Conservation (phyloP, 2,888 invertebrate genomes). For the Caenorhabditis sp. region DNA sequence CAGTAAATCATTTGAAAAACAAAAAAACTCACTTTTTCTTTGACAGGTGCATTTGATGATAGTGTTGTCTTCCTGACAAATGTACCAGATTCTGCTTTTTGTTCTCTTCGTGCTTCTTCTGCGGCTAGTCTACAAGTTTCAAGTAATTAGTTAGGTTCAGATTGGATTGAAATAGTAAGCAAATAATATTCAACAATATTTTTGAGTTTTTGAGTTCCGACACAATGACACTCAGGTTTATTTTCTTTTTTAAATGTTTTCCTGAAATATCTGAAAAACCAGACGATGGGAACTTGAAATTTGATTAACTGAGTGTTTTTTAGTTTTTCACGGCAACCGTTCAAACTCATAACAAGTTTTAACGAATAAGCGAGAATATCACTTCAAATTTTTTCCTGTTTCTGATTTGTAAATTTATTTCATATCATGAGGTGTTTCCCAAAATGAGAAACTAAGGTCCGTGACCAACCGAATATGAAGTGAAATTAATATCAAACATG, state of each 20-base stretch:
- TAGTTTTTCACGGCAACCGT: background rate
- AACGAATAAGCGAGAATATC: too few species aligned
- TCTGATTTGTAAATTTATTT: background rate
- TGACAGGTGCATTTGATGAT: constrained; percentile 74
- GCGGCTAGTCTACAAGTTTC: constrained; percentile 79
- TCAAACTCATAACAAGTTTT: too few species aligned
- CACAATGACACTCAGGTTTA: constrained; percentile 18
- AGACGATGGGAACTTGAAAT: constrained; percentile 28
- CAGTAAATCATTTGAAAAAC: constrained; percentile 39
- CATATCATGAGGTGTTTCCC: background rate
- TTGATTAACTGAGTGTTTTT: too few species aligned
- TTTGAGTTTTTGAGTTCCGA: background rate
- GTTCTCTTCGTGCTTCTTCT: constrained; percentile 82
- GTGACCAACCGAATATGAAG: background rate
- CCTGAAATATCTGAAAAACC: background rate
- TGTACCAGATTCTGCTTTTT: constrained; percentile 73
- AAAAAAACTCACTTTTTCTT: constrained; percentile 79
- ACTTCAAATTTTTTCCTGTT: too few species aligned
- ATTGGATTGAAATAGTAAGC: background rate
- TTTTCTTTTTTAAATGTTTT: background rate
- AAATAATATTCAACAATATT: background rate
- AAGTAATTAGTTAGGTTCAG: background rate
- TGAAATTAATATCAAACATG: background rate
- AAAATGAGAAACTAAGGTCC: constrained; percentile 39
- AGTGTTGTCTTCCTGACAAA: constrained; percentile 75